phyloP scores from a whole-genome alignment of 2,888 invertebrate species.

The Cenopis cana region DNA sequence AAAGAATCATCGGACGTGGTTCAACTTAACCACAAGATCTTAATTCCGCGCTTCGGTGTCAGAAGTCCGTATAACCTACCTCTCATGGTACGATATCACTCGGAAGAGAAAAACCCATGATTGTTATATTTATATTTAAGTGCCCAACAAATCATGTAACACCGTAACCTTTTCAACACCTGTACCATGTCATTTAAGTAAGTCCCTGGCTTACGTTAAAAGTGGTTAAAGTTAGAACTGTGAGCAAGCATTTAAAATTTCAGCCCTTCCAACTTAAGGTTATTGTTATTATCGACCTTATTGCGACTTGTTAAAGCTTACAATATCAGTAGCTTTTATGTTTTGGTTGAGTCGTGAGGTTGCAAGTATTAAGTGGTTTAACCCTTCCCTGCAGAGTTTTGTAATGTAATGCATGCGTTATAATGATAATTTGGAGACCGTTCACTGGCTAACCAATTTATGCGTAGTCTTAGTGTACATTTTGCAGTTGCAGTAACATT shows the following conservation, averaged over 20 bases:
- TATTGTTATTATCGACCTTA: background rate
- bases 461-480: too few relatives aligned
- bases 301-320: background rate
- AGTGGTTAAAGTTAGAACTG: background rate
- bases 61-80: too few relatives aligned
- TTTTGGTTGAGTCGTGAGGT: background rate
- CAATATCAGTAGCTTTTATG: background rate
- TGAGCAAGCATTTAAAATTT: background rate
- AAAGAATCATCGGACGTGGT: too few relatives aligned
- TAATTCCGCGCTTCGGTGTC: too few relatives aligned
- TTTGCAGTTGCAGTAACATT: too few relatives aligned
- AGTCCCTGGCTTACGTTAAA: background rate
- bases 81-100: too few relatives aligned
- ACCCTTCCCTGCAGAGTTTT: slow-evolving; percentile 4
- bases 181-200: background rate
- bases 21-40: too few relatives aligned
- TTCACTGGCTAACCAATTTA: background rate
- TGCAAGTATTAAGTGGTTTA: slow-evolving; percentile 13
- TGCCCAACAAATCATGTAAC: background rate
- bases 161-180: background rate
- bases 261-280: background rate
- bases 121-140: background rate
- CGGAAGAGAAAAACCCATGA: too few relatives aligned
- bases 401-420: background rate
- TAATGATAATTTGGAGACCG: background rate